These are phyloP conservation scores for Cheumatopsyche charites DNA, from an alignment of 1,140 invertebrate genomes.

Conservation along the genomic window DNA sequence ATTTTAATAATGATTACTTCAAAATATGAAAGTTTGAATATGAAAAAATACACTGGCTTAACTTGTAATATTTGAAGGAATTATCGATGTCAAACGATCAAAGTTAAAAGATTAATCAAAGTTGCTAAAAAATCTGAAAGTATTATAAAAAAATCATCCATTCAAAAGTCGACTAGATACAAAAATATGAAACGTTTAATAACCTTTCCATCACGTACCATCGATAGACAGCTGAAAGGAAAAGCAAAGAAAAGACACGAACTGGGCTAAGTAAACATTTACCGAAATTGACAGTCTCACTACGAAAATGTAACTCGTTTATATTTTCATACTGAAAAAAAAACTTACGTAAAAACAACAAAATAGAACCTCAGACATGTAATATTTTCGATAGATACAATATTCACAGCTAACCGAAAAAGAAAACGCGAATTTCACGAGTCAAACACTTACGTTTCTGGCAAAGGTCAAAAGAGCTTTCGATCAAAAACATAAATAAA, in stretches of 20 bases:
- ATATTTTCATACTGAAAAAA: neutral
- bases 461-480: too few relatives aligned
- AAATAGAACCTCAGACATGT: neutral
- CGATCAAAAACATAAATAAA: too few relatives aligned
- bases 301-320: neutral
- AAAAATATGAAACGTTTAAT: slow-evolving; percentile 25
- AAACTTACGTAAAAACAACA: neutral
- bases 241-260: slow-evolving; percentile 8
- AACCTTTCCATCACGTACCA: slow-evolving; percentile 19
- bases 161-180: neutral
- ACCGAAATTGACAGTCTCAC: neutral
- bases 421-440: neutral
- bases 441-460: too few relatives aligned
- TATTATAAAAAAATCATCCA: neutral
- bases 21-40: too few relatives aligned
- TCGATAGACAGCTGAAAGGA: neutral
- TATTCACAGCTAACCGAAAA: too few relatives aligned
- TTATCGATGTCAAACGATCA: too few relatives aligned
- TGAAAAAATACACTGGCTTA: too few relatives aligned
- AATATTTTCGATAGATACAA: too few relatives aligned
- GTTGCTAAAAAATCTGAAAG: neutral
- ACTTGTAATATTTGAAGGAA: too few relatives aligned
- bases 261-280: slow-evolving; percentile 30
- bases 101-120: too few relatives aligned
- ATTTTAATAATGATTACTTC: too few relatives aligned